A percentile compares a stretch with the other conserved stretches of the same genome.
phyloP scores from a whole-genome alignment of 2,797 vertebrate genomes.

The Sebastes minor region DNA sequence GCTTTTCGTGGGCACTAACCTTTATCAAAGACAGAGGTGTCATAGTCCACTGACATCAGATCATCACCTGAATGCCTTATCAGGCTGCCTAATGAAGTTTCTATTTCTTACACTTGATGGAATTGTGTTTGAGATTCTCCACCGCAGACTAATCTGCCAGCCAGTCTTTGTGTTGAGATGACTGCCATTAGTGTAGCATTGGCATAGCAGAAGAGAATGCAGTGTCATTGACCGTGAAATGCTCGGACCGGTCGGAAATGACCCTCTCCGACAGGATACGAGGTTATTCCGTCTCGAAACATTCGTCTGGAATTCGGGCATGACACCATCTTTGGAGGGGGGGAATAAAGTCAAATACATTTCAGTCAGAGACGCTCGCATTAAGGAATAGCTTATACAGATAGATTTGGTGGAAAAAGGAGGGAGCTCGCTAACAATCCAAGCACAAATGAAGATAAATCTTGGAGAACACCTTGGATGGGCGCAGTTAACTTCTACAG shows the following conservation, averaged over 20 bases:
- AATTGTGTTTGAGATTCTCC: conserved; percentile 17
- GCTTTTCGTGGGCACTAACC: conserved; percentile 47
- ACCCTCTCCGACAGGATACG: not conserved
- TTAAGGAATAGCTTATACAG: not conserved
- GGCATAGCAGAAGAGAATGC: not conserved
- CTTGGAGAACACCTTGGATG: not conserved
- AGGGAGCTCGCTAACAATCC: not conserved
- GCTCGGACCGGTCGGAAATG: not conserved
- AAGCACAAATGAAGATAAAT: not conserved
- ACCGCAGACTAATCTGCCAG: not conserved
- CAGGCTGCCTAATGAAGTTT: conserved; percentile 56
- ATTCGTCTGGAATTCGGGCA: not conserved
- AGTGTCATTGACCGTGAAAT: not conserved
- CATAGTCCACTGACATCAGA: conserved; percentile 44
- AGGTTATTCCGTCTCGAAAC: not conserved
- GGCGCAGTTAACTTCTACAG: not conserved
- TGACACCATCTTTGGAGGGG: not conserved
- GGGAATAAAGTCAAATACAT: not conserved
- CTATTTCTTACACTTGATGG: conserved; percentile 30
- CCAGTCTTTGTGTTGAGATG: not conserved
- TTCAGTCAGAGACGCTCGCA: not conserved
- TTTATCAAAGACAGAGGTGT: conserved; percentile 68
- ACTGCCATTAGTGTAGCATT: not conserved
- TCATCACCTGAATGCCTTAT: conserved; percentile 50
- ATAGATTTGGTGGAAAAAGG: not conserved